These are phyloP conservation scores for Oxycera nigricornis DNA, from an alignment of 2,888 invertebrate species.

Conservation along the genomic window DNA sequence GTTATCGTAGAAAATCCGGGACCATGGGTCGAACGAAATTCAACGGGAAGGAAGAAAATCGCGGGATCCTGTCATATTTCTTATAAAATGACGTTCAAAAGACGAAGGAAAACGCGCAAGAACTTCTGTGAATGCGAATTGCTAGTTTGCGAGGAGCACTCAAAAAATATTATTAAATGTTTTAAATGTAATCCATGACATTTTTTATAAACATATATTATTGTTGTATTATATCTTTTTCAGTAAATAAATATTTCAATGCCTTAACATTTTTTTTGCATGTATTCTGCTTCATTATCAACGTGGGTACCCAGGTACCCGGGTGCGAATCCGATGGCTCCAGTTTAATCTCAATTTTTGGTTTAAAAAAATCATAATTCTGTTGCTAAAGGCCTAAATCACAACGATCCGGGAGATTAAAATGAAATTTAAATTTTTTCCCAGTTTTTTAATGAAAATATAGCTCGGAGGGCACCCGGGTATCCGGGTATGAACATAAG, in stretches of 20 bases:
- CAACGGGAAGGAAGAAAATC: neutral
- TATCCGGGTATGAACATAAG: neutral
- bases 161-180: constrained; percentile 30
- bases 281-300: neutral
- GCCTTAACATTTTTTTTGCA: neutral
- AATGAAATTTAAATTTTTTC: neutral
- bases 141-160: constrained; percentile 28
- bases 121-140: neutral
- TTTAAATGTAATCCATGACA: constrained; percentile 20
- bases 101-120: constrained; percentile 20
- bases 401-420: neutral
- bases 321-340: constrained; percentile 22
- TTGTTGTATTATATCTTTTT: neutral
- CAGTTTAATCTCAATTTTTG: neutral
- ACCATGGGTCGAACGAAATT: too few relatives aligned
- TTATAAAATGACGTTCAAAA: neutral
- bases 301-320: constrained; percentile 29
- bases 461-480: neutral
- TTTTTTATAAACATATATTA: constrained; percentile 30
- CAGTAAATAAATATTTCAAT: neutral
- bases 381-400: neutral
- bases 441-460: neutral
- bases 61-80: neutral
- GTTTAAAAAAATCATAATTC: neutral
- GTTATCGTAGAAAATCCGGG: neutral